Evolutionary conservation across 1,140 invertebrate species (phyloP), one percentile per base, ranked within the genome.

Genomic region (Globodera rostochiensis): DNA sequence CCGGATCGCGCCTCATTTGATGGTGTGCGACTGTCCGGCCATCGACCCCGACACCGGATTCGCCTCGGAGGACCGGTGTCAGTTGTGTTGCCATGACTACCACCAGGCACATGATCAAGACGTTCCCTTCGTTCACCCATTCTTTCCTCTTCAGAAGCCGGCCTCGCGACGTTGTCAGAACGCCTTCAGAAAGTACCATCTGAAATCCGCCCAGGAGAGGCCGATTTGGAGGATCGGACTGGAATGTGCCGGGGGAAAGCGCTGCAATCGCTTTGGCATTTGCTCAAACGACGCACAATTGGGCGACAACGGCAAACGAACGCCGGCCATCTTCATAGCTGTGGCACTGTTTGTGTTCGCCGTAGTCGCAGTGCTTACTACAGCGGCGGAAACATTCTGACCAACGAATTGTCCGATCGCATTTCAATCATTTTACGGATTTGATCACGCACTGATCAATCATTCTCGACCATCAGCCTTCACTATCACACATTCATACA

Each of bases 171-270:
- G 88, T 9, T 89, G 88, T 73, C 89, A 89, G 73, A 90, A 86
- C 64, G 88, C 89, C 2, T 90, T 79, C 78, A 74, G 89, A n/a
- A 87, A 87, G 70, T 89, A 90, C 74, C 85, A 86, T 50, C 88
- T 89, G 13, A 77, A 81, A 49, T 85, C 87, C 45, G 73, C 81
- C 71, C 84, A 87, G 49, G 78, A 87, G 71, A 86, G 88, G 19
- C 88, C 88, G 64, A 88, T 89, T 57, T 89, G 88, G 87, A 66
- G 88, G 13, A 86, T 89, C 11, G 88, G 89, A 3, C 77, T 89
- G 47, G 86, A 88, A 9, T 89, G 88, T 79, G 86, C 88, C n/a
- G 89, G 89, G 21, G 88, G 88, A n/a, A 90, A 89, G 77, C 85
- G 86, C 5, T 89, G 88, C 80, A 89, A 89, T 82, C 83, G 87